Evolutionary conservation across 1,140 invertebrate species (phyloP).

Genomic region (Calephelis nemesis): DNA sequence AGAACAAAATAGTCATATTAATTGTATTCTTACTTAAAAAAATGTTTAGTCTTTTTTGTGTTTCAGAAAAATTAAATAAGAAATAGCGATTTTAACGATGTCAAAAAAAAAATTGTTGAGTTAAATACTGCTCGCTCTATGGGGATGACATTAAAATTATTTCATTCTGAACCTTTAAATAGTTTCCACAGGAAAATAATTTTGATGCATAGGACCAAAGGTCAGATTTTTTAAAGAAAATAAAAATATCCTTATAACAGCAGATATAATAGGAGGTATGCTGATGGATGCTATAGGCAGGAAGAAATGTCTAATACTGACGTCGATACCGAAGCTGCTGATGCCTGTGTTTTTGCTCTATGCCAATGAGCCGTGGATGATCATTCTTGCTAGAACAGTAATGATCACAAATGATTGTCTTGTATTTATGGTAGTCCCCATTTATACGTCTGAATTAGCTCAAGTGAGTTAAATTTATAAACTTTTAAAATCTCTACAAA

Average conservation of each 20-base stretch:
- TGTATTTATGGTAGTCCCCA: conserved; percentile 33
- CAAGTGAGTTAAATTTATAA: conserved; percentile 36
- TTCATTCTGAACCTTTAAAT: too few species aligned
- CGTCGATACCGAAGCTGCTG: conserved; percentile 32
- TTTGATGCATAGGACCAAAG: too few species aligned
- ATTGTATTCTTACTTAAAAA: too few species aligned
- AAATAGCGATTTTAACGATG: too few species aligned
- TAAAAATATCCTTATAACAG: conserved; percentile 2
- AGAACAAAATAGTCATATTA: too few species aligned
- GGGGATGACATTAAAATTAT: too few species aligned
- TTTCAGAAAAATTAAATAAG: too few species aligned
- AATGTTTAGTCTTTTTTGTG: too few species aligned
- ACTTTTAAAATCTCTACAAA: neutral
- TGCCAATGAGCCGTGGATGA: conserved; percentile 36
- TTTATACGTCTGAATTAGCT: conserved; percentile 47
- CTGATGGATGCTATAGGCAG: conserved; percentile 27
- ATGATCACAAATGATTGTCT: conserved; percentile 30
- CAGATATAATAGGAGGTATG: conserved; percentile 9
- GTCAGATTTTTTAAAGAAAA: neutral
- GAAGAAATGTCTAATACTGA: conserved; percentile 35
- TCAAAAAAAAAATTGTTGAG: too few species aligned
- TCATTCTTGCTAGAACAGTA: conserved; percentile 33
- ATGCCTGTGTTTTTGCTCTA: conserved; percentile 30
- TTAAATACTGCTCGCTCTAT: too few species aligned
- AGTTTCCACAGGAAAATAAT: too few species aligned